phyloP scores from a whole-genome alignment of 2,888 invertebrate species.

The Steinernema hermaphroditum region DNA sequence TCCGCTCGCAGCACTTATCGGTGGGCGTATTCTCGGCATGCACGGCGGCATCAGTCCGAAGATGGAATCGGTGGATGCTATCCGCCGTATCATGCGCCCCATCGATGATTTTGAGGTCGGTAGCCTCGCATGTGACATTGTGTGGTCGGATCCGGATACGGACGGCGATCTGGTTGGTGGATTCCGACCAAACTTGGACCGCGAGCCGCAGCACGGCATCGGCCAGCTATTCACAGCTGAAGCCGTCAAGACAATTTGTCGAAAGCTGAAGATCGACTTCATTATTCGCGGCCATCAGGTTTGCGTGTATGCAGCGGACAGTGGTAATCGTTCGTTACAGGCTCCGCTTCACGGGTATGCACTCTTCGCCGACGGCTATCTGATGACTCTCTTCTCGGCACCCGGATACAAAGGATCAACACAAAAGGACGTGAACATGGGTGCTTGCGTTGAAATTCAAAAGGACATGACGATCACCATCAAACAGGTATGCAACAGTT shows the following conservation, averaged over 20 bases:
- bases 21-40: slow-evolving; percentile 46
- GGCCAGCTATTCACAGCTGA: slow-evolving; percentile 45
- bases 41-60: slow-evolving; percentile 51
- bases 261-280: slow-evolving; percentile 41
- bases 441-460: slow-evolving; percentile 44
- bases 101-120: slow-evolving; percentile 48
- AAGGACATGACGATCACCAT: slow-evolving; percentile 42
- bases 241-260: slow-evolving; percentile 40
- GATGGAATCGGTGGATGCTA: slow-evolving; percentile 40
- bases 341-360: slow-evolving; percentile 50
- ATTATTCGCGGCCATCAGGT: slow-evolving; percentile 50
- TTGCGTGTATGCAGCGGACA: background rate
- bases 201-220: slow-evolving; percentile 46
- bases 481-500: slow-evolving; percentile 43
- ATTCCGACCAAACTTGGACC: slow-evolving; percentile 40
- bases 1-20: slow-evolving; percentile 46
- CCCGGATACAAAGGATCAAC: slow-evolving; percentile 49
- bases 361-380: slow-evolving; percentile 41
- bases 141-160: slow-evolving; percentile 44
- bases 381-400: slow-evolving; percentile 50
- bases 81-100: slow-evolving; percentile 44
- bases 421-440: slow-evolving; percentile 44
- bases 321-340: slow-evolving; percentile 16
- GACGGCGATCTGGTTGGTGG: slow-evolving; percentile 22
- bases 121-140: slow-evolving; percentile 48